phyloP scores from a whole-genome alignment of 2,113 vertebrate species.

The Dromaius novaehollandiae region DNA sequence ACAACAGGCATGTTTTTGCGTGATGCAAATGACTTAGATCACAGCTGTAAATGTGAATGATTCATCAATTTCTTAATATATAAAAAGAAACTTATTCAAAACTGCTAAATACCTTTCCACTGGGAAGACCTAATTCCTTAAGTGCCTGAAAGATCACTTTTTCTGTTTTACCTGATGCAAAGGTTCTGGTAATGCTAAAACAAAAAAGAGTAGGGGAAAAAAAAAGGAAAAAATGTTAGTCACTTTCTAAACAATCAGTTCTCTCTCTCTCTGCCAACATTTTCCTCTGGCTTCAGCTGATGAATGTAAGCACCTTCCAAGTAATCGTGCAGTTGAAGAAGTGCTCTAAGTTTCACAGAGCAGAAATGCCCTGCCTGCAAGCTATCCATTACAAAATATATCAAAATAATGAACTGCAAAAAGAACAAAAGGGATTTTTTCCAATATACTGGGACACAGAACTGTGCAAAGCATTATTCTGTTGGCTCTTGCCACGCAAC shows the following conservation, averaged over 20 bases:
- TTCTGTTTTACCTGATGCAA: constrained; percentile 98
- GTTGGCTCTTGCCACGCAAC: neutral
- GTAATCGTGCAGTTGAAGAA: neutral
- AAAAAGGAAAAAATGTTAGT: neutral
- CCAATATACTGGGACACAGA: neutral
- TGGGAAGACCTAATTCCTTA: constrained; percentile 96
- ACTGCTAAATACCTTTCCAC: constrained; percentile 89
- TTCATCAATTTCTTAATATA: neutral
- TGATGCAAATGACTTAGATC: neutral
- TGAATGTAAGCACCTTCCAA: neutral
- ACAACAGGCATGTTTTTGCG: neutral
- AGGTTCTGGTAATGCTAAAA: constrained; percentile 94
- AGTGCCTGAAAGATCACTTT: constrained; percentile 99
- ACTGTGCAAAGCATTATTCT: neutral
- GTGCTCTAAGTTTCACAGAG: neutral
- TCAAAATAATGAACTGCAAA: neutral
- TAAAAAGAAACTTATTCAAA: neutral
- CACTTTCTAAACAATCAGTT: constrained; percentile 19
- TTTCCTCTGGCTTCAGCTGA: neutral
- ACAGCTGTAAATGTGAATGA: neutral
- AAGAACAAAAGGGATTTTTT: neutral
- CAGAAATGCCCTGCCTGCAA: neutral
- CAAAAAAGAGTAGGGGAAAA: neutral
- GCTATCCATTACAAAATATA: neutral
- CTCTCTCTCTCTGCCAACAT: neutral